phyloP scores from a whole-genome alignment of 2,888 invertebrate genomes.

The Conops quadrifasciatus region DNA sequence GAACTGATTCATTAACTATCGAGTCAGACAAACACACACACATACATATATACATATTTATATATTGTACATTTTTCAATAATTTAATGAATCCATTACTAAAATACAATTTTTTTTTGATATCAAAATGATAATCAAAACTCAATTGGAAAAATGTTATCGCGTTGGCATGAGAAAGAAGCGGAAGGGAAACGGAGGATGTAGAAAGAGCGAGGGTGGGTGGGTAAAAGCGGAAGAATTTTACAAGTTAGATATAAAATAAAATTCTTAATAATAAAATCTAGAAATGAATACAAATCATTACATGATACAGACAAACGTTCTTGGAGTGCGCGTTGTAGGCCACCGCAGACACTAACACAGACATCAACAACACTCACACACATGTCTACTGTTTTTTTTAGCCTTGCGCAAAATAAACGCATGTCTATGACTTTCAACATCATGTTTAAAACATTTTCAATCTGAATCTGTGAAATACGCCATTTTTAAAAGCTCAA shows the following conservation, averaged over 20 bases:
- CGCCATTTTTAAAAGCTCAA: slow-evolving; percentile 35
- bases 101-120: background rate
- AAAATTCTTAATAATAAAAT: slow-evolving; percentile 8
- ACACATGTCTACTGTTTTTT: background rate
- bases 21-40: too few species aligned
- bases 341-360: background rate
- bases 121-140: slow-evolving; percentile 4
- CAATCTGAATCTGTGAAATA: slow-evolving; percentile 37
- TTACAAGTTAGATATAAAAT: too few species aligned
- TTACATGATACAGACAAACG: too few species aligned
- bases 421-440: slow-evolving; percentile 32
- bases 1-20: too few species aligned
- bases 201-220: too few species aligned
- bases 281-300: slow-evolving; percentile 7
- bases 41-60: too few species aligned
- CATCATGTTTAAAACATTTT: slow-evolving; percentile 36
- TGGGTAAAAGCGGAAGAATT: too few species aligned
- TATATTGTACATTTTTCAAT: too few species aligned
- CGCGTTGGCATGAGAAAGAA: too few species aligned
- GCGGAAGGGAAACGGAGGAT: too few species aligned
- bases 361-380: slow-evolving; percentile 20
- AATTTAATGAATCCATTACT: too few species aligned
- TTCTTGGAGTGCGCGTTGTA: background rate
- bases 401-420: slow-evolving; percentile 24
- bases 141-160: background rate